A percentile compares a stretch with the other conserved stretches of the same genome.
phyloP scores from a whole-genome alignment of 2,888 invertebrate genomes.

The Lasius platythorax region DNA sequence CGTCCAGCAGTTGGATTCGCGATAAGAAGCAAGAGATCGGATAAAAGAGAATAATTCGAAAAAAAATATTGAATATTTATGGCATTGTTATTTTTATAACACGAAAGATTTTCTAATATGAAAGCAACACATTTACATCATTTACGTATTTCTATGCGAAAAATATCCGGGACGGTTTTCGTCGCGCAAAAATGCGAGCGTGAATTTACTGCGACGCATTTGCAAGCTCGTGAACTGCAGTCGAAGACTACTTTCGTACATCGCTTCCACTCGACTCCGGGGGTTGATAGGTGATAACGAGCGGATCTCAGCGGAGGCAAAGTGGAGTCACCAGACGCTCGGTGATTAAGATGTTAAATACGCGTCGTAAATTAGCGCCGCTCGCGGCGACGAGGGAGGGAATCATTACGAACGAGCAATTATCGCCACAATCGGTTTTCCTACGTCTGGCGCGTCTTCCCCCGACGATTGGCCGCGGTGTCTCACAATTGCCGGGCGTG shows the following conservation, averaged over 20 bases:
- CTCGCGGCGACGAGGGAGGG: conserved; percentile 33
- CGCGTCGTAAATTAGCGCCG: conserved; percentile 51
- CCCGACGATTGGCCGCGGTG: conserved; percentile 40
- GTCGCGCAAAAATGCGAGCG: conserved; percentile 3
- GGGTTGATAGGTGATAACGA: conserved; percentile 48
- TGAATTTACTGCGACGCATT: conserved; percentile 22
- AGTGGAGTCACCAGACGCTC: conserved; percentile 36
- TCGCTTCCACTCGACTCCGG: not conserved
- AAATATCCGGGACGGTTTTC: not conserved
- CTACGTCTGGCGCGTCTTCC: conserved; percentile 38
- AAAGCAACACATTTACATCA: too few relatives aligned
- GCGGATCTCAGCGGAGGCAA: conserved; percentile 26
- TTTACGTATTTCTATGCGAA: not conserved
- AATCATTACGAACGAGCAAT: conserved; percentile 59
- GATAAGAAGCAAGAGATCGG: too few relatives aligned
- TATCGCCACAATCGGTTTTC: conserved; percentile 60
- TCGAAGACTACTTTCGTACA: conserved; percentile 15
- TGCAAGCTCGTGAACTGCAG: conserved; percentile 28
- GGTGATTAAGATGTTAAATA: conserved; percentile 58
- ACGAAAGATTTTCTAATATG: too few relatives aligned
- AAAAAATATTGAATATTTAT: too few relatives aligned
- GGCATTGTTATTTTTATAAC: too few relatives aligned
- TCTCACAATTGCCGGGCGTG: conserved; percentile 51
- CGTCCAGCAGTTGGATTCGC: too few relatives aligned
- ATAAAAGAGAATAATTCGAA: too few relatives aligned